Base-by-base conservation (phyloP, 2,888 invertebrate genomes). In the Platypus cylindrus region DNA sequence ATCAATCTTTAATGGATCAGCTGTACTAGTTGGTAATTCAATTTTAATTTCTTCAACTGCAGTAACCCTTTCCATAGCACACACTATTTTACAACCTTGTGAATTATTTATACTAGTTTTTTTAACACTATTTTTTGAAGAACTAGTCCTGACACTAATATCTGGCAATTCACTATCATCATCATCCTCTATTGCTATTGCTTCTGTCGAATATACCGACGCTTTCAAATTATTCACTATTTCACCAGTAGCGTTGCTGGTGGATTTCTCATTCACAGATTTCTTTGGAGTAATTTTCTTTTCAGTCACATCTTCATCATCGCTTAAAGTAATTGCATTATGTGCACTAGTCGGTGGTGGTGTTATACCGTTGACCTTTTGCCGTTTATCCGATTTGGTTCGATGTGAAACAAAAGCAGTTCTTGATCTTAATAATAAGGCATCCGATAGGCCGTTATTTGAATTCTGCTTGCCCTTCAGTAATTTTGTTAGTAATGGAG, bases 291-390 rank as follows among this genome's bases (percentile, higher is more conserved):
- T 17, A 26, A 25, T 29, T 23, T 1, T 13, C 3, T 18, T 11
- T 30, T 24, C 25, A 13, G 14, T 17, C 17, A 24, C 36, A 11
- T 32, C 34, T 23, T 44, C 44, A 15, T 43, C 43, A 37, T 44
- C 44, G 23, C 34, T 41, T 5, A 44, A 17, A 4, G 15, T 34
- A 34, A 29, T 34, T 29, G 8, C 12, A 13, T 27, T n/a, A 5
- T 25, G 7, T 4, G 5, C 3, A 5, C 7, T 14, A 4, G 8
- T 27, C 8, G 8, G 8, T 27, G 15, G 8, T 27, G 15, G 5
- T 27, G 3, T 3, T n/a, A n/a, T n/a, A n/a, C n/a, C n/a, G n/a
- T n/a, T n/a, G n/a, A n/a, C n/a, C n/a, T n/a, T n/a, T n/a, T n/a
- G n/a, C n/a, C n/a, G n/a, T n/a, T n/a, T n/a, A n/a, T n/a, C n/a